Base-by-base conservation (phyloP, 2,888 invertebrate species). In the Syrista parreyssii region DNA sequence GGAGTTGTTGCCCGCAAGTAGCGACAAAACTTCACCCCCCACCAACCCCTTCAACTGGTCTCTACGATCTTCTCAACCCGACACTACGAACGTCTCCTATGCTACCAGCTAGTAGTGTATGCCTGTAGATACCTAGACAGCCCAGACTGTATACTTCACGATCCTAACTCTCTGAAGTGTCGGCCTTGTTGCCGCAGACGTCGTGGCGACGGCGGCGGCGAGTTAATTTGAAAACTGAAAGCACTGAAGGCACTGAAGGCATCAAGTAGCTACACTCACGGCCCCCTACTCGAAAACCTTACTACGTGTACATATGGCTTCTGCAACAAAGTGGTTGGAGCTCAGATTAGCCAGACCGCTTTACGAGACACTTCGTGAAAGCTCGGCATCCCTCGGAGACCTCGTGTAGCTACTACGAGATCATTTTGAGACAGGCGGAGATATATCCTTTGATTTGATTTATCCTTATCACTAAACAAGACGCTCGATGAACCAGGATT, bases 141-240 rank as follows among this genome's bases (percentile, higher is more conserved):
- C 1, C 4, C 40, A 40, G 40, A 40, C 40, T 40, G 15, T 40
- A 15, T 40, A 40, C 40, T 40, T 40, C 15, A 40, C 40, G 40
- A 40, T 40, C 40, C 40, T 40, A 40, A 40, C 40, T 40, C 40
- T 40, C 40, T 40, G 34, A 69, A 35, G 75, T 77, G 77, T 74
- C 74, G 76, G 75, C 76, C 75, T 74, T 32, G 69, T 77, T 31
- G 40, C 36, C 76, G 68, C 31, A 69, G 69, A 32, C 74, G 68
- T 40, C 40, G 78, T 31, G 68, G 75, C 68, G 78, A 79, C 83
- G 79, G 82, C 31, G 78, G 78, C 74, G 82, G 80, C 79, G 83
- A 82, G 87, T 86, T 88, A 88, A 89, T 89, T 88, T 86, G 86
- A 86, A 86, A 86, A 87, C 86, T 87, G 78, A 78, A 74, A 77